These are phyloP conservation scores for Phalacrocorax pelagicus DNA, from an alignment of 2,113 vertebrate genomes.

Conservation along the genomic window DNA sequence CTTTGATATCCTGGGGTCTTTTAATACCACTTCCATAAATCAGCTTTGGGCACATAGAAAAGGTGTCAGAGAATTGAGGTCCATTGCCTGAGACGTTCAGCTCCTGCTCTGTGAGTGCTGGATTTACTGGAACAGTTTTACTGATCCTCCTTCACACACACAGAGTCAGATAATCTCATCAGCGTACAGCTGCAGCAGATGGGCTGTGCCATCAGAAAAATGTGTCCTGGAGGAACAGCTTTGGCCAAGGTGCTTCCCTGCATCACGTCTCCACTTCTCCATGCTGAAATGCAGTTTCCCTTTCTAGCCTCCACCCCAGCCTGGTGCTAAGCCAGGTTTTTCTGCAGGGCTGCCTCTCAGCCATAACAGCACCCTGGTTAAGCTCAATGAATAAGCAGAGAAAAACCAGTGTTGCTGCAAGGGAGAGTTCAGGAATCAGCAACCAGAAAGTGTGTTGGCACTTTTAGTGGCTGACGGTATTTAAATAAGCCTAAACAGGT, in stretches of 20 bases:
- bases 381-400: neutral
- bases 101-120: neutral
- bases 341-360: neutral
- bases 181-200: neutral
- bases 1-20: neutral
- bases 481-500: neutral
- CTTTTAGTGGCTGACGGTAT: neutral
- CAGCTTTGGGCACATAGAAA: neutral
- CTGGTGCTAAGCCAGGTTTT: neutral
- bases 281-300: neutral
- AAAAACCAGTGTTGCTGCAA: neutral
- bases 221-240: neutral
- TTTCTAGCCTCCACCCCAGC: neutral
- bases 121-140: neutral
- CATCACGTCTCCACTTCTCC: neutral
- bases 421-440: neutral
- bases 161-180: neutral
- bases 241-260: neutral
- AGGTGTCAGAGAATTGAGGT: neutral
- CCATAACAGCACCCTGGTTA: neutral
- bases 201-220: neutral
- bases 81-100: neutral
- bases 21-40: neutral
- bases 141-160: neutral
- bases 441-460: neutral